phyloP scores from a whole-genome alignment of 2,797 vertebrate genomes.

The Chelon auratus region DNA sequence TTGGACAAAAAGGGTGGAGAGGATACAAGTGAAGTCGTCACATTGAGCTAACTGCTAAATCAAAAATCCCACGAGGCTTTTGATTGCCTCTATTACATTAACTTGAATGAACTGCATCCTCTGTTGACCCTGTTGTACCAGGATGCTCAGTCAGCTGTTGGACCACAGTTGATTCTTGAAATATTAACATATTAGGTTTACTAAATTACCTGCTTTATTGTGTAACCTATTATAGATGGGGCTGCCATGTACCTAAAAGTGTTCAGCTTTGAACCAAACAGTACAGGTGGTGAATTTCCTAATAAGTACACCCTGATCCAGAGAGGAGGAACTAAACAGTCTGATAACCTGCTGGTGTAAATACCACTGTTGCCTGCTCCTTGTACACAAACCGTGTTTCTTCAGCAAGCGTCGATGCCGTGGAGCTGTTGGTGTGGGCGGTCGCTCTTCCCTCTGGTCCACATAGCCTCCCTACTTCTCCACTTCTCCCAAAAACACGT shows the following conservation, averaged over 20 bases:
- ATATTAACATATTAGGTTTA: constrained; percentile 6
- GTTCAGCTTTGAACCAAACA: constrained; percentile 23
- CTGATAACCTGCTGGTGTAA: constrained; percentile 7
- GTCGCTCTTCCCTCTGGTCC: constrained; percentile 10
- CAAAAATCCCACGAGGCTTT: constrained; percentile 36
- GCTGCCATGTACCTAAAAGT: not conserved
- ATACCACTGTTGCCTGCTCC: not conserved
- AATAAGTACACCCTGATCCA: not conserved
- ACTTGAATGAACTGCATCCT: constrained; percentile 28
- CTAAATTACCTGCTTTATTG: not conserved
- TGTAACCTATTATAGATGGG: not conserved
- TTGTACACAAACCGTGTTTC: constrained; percentile 1
- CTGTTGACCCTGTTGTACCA: constrained; percentile 24
- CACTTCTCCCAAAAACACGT: constrained; percentile 68
- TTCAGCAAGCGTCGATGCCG: constrained; percentile 41
- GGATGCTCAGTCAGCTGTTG: constrained; percentile 15
- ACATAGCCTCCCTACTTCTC: constrained; percentile 37
- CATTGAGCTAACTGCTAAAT: constrained; percentile 18
- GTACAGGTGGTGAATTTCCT: not conserved
- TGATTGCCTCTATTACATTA: constrained; percentile 55
- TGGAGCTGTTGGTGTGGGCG: constrained; percentile 13
- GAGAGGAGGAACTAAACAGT: not conserved
- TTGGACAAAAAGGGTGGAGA: constrained; percentile 28
- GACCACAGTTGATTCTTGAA: constrained; percentile 2
- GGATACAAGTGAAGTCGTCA: constrained; percentile 29